A percentile compares a stretch with the other conserved stretches of the same genome.
These are phyloP conservation scores for Brassicogethes aeneus DNA, from an alignment of 2,888 invertebrate species.

Conservation along the genomic window DNA sequence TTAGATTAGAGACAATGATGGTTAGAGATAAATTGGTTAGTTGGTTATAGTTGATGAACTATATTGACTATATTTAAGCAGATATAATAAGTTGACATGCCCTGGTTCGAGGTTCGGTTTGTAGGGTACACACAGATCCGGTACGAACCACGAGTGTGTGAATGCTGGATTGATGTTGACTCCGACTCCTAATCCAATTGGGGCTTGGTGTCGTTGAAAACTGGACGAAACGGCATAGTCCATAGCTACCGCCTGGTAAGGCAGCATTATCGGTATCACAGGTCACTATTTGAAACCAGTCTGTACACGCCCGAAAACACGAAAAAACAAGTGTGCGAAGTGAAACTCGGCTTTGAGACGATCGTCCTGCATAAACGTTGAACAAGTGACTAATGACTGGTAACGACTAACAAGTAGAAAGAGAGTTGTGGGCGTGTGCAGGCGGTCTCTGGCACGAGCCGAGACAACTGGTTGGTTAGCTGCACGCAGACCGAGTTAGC, in stretches of 20 bases:
- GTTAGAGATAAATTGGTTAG: too few relatives aligned
- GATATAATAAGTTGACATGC: constrained; percentile 62
- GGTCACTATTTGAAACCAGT: constrained; percentile 8
- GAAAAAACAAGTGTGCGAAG: constrained; percentile 4
- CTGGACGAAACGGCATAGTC: constrained; percentile 58
- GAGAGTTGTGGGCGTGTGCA: constrained; percentile 32
- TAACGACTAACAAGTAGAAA: constrained; percentile 25
- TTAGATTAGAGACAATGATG: too few relatives aligned
- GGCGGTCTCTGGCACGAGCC: constrained; percentile 25
- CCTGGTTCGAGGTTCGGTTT: constrained; percentile 86
- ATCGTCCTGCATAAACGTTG: constrained; percentile 20
- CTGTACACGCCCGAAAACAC: constrained; percentile 8
- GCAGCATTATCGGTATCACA: constrained; percentile 54
- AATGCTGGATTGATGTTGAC: constrained; percentile 68
- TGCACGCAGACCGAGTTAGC: constrained; percentile 34
- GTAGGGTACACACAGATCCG: constrained; percentile 85
- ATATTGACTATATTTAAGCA: constrained; percentile 17
- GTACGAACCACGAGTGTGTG: constrained; percentile 93
- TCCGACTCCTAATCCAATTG: constrained; percentile 43
- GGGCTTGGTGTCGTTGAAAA: constrained; percentile 35
- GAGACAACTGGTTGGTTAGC: constrained; percentile 36
- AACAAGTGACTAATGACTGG: constrained; percentile 32
- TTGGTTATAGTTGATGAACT: too few relatives aligned
- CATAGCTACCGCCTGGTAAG: constrained; percentile 85
- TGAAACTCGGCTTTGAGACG: constrained; percentile 6